Percentiles rank a stretch among this genome's conserved stretches.
Evolutionary conservation across 2,888 invertebrate genomes (phyloP).

Genomic region (Lithophane semibrunnea): DNA sequence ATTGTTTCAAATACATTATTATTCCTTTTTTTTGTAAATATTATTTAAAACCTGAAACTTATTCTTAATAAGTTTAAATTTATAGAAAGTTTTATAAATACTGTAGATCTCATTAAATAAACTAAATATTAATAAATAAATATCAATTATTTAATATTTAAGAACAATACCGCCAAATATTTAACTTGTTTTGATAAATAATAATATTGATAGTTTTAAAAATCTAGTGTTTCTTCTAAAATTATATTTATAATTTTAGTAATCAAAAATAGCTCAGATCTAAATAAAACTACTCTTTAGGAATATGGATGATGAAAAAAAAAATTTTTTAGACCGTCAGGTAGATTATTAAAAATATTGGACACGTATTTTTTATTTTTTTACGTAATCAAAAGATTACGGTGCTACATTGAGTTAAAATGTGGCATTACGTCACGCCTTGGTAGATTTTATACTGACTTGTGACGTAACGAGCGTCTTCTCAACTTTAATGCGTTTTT

Average conservation of each 20-base stretch:
- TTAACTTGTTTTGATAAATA: slow-evolving; percentile 19
- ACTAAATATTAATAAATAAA: slow-evolving; percentile 5
- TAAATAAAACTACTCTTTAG: slow-evolving; percentile 18
- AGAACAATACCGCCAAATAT: slow-evolving; percentile 44
- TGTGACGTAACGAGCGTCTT: too few species aligned
- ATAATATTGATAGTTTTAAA: slow-evolving; percentile 4
- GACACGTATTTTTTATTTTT: too few species aligned
- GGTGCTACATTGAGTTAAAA: too few species aligned
- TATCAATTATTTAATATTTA: slow-evolving; percentile 12
- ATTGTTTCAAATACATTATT: not conserved
- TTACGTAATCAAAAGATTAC: too few species aligned
- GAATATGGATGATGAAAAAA: too few species aligned
- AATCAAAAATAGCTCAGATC: slow-evolving; percentile 41
- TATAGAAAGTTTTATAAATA: slow-evolving; percentile 28
- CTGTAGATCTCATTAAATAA: slow-evolving; percentile 17
- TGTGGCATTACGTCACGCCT: too few species aligned
- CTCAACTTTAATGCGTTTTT: too few species aligned
- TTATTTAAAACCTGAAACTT: slow-evolving; percentile 23
- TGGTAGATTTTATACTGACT: too few species aligned
- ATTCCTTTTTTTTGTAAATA: not conserved
- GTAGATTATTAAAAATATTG: too few species aligned
- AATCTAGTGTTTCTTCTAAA: not conserved
- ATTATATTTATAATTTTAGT: slow-evolving; percentile 3
- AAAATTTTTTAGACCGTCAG: too few species aligned
- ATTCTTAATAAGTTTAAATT: slow-evolving; percentile 17